These are phyloP conservation scores for Chrysocyon brachyurus DNA, from an alignment of 2,797 vertebrate species.

Conservation along the genomic window DNA sequence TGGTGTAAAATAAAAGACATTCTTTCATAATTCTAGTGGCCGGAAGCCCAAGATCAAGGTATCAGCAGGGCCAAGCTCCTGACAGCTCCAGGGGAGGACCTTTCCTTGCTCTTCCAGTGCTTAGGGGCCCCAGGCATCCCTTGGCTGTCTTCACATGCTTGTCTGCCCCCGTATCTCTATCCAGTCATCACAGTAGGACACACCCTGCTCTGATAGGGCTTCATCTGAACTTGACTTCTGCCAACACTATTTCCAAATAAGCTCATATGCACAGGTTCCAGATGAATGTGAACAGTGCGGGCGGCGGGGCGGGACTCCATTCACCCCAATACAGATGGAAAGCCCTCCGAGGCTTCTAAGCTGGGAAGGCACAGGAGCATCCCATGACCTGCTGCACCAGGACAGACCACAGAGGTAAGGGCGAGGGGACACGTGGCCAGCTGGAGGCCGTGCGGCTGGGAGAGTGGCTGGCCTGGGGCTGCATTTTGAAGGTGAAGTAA, in stretches of 20 bases:
- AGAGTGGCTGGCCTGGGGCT: background rate
- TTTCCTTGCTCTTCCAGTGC: background rate
- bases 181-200: background rate
- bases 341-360: background rate
- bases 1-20: too few species aligned
- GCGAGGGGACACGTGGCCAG: accelerated
- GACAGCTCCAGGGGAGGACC: background rate
- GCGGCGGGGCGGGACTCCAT: background rate
- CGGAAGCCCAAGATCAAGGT: background rate
- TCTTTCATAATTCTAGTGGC: background rate
- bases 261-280: background rate
- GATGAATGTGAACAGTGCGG: accelerated
- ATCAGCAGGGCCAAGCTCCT: accelerated
- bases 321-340: background rate
- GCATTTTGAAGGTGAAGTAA: background rate
- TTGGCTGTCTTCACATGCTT: accelerated
- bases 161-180: background rate
- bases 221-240: background rate
- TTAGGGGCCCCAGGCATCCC: background rate
- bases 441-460: accelerated
- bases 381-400: accelerated
- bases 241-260: background rate
- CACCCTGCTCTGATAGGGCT: background rate
- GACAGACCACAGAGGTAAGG: accelerated
- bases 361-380: background rate